Conservation (phyloP, 2,113 vertebrate species). For the Lamprologus speciosus region DNA sequence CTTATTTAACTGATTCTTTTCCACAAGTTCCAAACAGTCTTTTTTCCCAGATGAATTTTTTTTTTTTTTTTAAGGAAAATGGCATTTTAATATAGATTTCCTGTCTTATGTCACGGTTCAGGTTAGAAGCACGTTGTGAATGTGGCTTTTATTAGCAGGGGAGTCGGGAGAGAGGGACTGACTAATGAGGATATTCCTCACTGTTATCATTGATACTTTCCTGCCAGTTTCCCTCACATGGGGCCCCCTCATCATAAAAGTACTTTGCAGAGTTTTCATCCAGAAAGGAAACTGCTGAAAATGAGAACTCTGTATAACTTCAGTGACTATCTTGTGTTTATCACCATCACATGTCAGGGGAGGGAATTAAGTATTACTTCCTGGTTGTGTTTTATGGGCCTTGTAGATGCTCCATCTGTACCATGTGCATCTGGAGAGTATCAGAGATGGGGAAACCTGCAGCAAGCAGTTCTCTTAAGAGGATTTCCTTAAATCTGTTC, state of each 20-base stretch:
- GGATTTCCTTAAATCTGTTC: background rate
- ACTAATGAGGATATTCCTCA: slow-evolving; percentile 19
- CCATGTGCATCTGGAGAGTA: slow-evolving; percentile 30
- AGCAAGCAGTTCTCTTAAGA: background rate
- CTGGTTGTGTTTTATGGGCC: slow-evolving; percentile 26
- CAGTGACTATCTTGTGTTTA: slow-evolving; percentile 5
- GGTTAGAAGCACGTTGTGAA: slow-evolving; percentile 14
- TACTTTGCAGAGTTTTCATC: background rate
- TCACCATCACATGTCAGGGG: slow-evolving; percentile 19
- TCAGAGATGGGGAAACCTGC: background rate
- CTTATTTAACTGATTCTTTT: slow-evolving; percentile 13
- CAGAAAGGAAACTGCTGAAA: slow-evolving; percentile 1
- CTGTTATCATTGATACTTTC: background rate
- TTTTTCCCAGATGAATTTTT: background rate
- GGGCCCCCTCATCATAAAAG: slow-evolving; percentile 39
- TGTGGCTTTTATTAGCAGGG: slow-evolving; percentile 11
- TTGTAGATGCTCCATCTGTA: background rate
- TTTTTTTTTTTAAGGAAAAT: background rate
- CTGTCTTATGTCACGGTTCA: slow-evolving; percentile 6
- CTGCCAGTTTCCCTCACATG: slow-evolving; percentile 8
- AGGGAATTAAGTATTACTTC: slow-evolving; percentile 25
- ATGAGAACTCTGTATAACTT: background rate
- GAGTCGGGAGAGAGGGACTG: background rate
- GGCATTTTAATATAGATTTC: slow-evolving; percentile 19
- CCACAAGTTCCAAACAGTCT: background rate